A percentile compares a stretch with the other conserved stretches of the same genome.
Conservation (phyloP, 2,797 vertebrate genomes). For the Gadopsis bispinosus region DNA sequence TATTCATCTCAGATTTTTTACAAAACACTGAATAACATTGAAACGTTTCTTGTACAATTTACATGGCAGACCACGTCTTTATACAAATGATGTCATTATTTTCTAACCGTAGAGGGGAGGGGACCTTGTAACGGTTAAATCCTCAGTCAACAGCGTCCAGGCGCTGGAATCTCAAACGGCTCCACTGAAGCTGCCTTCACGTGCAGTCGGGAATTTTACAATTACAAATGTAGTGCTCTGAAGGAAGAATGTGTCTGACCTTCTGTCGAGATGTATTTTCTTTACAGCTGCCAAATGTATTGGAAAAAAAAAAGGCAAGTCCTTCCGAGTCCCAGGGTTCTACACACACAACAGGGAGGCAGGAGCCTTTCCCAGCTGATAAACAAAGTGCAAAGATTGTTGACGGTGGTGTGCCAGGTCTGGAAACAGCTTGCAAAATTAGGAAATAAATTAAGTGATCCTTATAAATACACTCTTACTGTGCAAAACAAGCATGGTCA, state of each 20-base stretch:
- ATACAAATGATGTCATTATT: conserved; percentile 81
- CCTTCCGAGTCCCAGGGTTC: not conserved
- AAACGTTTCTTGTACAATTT: not conserved
- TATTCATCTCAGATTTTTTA: not conserved
- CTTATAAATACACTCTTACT: not conserved
- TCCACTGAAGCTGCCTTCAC: conserved; percentile 24
- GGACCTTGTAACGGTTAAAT: conserved; percentile 60
- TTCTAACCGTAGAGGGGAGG: conserved; percentile 73
- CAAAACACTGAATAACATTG: not conserved
- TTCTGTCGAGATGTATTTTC: not conserved
- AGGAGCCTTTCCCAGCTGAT: not conserved
- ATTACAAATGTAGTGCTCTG: accelerated
- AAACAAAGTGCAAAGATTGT: not conserved
- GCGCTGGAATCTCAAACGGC: conserved; percentile 55
- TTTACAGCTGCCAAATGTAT: not conserved
- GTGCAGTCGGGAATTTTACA: not conserved
- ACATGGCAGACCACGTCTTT: not conserved
- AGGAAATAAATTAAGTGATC: not conserved
- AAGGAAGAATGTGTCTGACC: not conserved
- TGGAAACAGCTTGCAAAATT: not conserved
- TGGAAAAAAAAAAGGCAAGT: not conserved
- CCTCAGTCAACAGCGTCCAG: conserved; percentile 71
- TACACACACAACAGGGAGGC: not conserved
- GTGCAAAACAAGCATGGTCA: not conserved
- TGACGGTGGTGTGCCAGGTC: not conserved